Evolutionary conservation across 1,140 invertebrate genomes (phyloP).

Genomic region (Euwallacea similis): DNA sequence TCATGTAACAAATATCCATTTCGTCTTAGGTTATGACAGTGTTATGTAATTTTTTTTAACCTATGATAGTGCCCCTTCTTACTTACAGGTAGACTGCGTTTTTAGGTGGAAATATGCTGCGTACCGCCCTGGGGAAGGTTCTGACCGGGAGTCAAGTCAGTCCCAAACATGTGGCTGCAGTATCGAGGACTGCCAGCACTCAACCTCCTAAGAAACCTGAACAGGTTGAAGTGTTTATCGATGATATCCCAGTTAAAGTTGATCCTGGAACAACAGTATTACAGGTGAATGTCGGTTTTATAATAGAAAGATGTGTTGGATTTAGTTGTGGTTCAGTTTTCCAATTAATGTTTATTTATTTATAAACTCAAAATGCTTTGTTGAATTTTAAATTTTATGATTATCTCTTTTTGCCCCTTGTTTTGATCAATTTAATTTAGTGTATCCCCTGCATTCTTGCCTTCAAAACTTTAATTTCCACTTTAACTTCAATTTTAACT

Average conservation of each 20-base stretch:
- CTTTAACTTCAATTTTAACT: no score
- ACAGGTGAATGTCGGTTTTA: constrained; percentile 60
- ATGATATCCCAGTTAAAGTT: constrained; percentile 93
- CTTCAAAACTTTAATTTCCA: no score
- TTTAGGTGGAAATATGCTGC: constrained; percentile 46
- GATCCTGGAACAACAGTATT: constrained; percentile 96
- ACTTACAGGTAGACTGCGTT: not conserved
- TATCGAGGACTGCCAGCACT: constrained; percentile 38
- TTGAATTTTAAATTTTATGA: no score
- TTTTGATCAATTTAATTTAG: no score
- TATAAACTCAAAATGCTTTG: no score
- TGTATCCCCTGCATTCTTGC: no score
- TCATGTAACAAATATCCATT: no score
- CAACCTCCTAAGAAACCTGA: constrained; percentile 64
- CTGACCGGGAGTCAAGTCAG: constrained; percentile 47
- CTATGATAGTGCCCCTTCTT: not conserved
- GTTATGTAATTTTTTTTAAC: constrained; percentile 35
- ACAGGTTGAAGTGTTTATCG: constrained; percentile 95
- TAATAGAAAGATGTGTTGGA: no score
- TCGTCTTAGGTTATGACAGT: constrained; percentile 3
- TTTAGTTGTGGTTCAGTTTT: no score
- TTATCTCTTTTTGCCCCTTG: no score
- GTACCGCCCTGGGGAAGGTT: constrained; percentile 46
- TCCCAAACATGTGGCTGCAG: constrained; percentile 43
- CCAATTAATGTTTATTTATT: no score